Evolutionary conservation across 1,140 invertebrate species (phyloP).

Genomic region (Aplysia californica): DNA sequence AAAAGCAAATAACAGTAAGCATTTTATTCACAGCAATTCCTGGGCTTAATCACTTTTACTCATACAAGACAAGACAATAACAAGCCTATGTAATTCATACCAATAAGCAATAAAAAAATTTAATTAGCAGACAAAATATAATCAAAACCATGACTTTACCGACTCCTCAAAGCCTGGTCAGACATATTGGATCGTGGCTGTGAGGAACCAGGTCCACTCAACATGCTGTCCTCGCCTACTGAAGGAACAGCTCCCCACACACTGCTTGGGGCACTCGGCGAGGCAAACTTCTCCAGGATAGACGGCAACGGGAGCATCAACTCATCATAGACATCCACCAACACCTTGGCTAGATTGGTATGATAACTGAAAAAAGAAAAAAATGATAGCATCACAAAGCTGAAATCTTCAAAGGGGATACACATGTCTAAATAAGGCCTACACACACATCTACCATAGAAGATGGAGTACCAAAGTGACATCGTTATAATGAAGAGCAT

Average conservation of each 20-base stretch:
- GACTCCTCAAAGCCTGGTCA: slow-evolving; percentile 11
- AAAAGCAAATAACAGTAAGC: too few relatives aligned
- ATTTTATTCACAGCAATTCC: too few relatives aligned
- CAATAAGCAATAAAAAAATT: neutral
- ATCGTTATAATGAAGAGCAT: neutral
- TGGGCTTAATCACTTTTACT: too few relatives aligned
- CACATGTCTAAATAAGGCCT: neutral
- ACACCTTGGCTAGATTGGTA: slow-evolving; percentile 40
- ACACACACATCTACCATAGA: neutral
- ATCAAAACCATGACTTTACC: too few relatives aligned
- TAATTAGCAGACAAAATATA: too few relatives aligned
- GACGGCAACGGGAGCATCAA: slow-evolving; percentile 55
- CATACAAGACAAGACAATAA: neutral
- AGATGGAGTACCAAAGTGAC: neutral
- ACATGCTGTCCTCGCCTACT: slow-evolving; percentile 3
- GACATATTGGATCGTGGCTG: slow-evolving; percentile 21
- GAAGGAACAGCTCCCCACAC: neutral
- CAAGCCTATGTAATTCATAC: neutral
- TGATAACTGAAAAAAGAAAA: slow-evolving; percentile 28
- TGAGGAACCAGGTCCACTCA: slow-evolving; percentile 8
- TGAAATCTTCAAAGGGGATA: neutral
- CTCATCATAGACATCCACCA: slow-evolving; percentile 55
- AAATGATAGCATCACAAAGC: neutral
- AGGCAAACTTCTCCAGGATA: slow-evolving; percentile 40
- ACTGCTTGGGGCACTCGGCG: slow-evolving; percentile 34